Base-by-base conservation (phyloP, 2,888 invertebrate species). In the Linnaemya tessellans region DNA sequence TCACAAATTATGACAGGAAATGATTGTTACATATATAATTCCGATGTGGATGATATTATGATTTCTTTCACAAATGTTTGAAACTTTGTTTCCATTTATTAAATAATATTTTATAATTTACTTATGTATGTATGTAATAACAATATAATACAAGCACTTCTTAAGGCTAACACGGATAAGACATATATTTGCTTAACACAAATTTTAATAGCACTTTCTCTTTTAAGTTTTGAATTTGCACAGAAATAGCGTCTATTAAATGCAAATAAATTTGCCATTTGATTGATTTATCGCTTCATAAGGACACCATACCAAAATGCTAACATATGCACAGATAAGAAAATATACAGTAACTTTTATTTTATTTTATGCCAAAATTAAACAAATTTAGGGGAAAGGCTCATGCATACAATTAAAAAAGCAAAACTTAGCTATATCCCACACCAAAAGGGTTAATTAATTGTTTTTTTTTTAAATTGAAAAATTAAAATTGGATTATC, bases 231-330 rank as follows among this genome's bases (percentile, higher is more conserved):
- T 49, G 15, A 60, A 15, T 22, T 51, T 25, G 41, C 22, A 64
- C 41, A 41, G 3, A 1, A 62, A 35, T 20, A 51, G n/a, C 38
- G 18, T 25, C 38, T 65, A 4, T 18, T 38, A 67, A 78, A 68
- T 78, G 58, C 49, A 60, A 43, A 25, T 49, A 58, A 62, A 54
- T 77, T 70, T 71, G 65, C 73, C 56, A 9, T 46, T 30, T 49
- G 9, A 60, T 46, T 78, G 58, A 68, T 75, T 65, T 75, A 65
- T 75, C 75, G 75, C 75, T 75, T 75, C 75, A 75, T 75, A 75
- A 75, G 75, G 43, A 65, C 75, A 75, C 75, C 11, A 65, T 54
- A 65, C 75, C 75, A 56, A 43, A 38, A 65, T 65, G 75, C 75
- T 65, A 65, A 56, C 43, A 41, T 43, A 75, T 75, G 75, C 75